These are phyloP conservation scores for Catamblyrhynchus diadema DNA, from an alignment of 2,797 vertebrate genomes.

Conservation along the genomic window DNA sequence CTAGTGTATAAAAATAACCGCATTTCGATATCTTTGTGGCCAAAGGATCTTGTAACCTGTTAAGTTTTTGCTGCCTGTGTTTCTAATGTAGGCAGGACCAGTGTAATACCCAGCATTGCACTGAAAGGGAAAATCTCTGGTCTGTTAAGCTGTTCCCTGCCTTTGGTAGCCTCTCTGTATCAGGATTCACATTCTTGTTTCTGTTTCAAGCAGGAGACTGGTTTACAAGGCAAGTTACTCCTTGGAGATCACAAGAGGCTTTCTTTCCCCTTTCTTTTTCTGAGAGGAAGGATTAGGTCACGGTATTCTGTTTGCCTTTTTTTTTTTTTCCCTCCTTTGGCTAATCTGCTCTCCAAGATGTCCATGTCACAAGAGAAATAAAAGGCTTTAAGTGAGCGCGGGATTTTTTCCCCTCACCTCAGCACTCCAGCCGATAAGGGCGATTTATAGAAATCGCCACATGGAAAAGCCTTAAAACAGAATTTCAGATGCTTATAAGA, in stretches of 20 bases:
- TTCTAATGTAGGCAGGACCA: not conserved
- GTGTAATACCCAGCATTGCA: slow-evolving; percentile 16
- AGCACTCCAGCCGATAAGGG: not conserved
- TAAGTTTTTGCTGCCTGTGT: not conserved
- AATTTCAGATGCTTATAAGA: slow-evolving; percentile 50
- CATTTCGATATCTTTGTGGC: slow-evolving; percentile 8
- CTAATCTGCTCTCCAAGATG: slow-evolving; percentile 69
- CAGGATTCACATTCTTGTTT: slow-evolving; percentile 68
- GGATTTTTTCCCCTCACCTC: slow-evolving; percentile 47
- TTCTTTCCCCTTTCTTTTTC: slow-evolving; percentile 66
- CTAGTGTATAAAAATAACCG: slow-evolving; percentile 17
- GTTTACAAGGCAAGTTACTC: slow-evolving; percentile 70
- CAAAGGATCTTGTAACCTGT: slow-evolving; percentile 48
- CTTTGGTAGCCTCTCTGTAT: slow-evolving; percentile 55
- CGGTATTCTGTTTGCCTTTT: slow-evolving; percentile 53
- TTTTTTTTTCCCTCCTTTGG: slow-evolving; percentile 72
- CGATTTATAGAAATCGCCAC: slow-evolving; percentile 24
- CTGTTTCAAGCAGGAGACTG: slow-evolving; percentile 60
- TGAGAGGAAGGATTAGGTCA: slow-evolving; percentile 69
- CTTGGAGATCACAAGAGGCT: slow-evolving; percentile 65
- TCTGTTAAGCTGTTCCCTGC: slow-evolving; percentile 52
- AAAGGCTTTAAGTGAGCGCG: slow-evolving; percentile 10
- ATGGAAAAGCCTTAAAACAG: slow-evolving; percentile 27
- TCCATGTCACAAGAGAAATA: slow-evolving; percentile 66
- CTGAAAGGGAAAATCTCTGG: slow-evolving; percentile 46